Evolutionary conservation across 2,888 invertebrate genomes (phyloP).

Genomic region (Ptychoptera contaminata): DNA sequence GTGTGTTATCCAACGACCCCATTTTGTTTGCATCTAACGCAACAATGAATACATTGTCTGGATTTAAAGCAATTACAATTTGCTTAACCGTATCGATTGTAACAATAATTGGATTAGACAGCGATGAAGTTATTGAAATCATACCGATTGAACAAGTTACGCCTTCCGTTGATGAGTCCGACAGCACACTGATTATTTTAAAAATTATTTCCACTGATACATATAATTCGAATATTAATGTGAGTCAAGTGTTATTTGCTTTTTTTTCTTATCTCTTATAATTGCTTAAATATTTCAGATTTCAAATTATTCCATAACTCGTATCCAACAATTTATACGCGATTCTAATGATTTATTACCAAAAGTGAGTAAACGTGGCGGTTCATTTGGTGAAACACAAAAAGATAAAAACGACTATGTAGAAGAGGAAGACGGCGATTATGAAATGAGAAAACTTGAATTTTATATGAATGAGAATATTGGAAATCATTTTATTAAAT

Average conservation of each 20-base stretch:
- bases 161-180: slow-evolving; percentile 18
- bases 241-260: slow-evolving; percentile 18
- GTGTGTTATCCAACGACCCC: slow-evolving; percentile 19
- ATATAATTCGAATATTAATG: slow-evolving; percentile 14
- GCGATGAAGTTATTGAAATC: slow-evolving; percentile 21
- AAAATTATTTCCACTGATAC: slow-evolving; percentile 11
- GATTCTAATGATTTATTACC: slow-evolving; percentile 16
- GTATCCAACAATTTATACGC: slow-evolving; percentile 12
- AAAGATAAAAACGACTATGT: not conserved
- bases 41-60: slow-evolving; percentile 16
- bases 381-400: not conserved
- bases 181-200: slow-evolving; percentile 20
- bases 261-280: not conserved
- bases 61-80: slow-evolving; percentile 18
- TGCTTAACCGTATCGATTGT: slow-evolving; percentile 23
- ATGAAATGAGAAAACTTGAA: slow-evolving; percentile 6
- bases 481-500: slow-evolving; percentile 24
- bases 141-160: slow-evolving; percentile 20
- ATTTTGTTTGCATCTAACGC: slow-evolving; percentile 25
- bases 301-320: slow-evolving; percentile 10
- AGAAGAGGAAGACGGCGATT: not conserved
- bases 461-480: slow-evolving; percentile 25
- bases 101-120: slow-evolving; percentile 21
- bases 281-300: slow-evolving; percentile 6
- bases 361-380: slow-evolving; percentile 3